Evolutionary conservation across 1,140 invertebrate species (phyloP).

Genomic region (Arion vulgaris): DNA sequence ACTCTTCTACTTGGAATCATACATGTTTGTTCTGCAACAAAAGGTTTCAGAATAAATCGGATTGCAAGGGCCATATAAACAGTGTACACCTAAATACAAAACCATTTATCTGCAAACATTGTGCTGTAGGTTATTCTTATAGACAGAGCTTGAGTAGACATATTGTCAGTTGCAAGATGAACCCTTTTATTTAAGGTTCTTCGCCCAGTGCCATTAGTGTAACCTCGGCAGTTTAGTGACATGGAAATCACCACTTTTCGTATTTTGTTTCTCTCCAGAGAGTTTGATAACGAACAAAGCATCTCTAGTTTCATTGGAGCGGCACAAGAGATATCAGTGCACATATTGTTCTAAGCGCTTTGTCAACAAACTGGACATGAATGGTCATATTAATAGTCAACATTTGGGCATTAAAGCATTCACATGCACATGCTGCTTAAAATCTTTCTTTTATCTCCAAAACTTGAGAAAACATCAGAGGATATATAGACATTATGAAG

Average conservation of each 20-base stretch:
- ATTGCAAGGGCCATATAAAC: conserved; percentile 41
- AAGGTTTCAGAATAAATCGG: conserved; percentile 37
- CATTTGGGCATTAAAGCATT: conserved; percentile 43
- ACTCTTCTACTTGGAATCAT: neutral
- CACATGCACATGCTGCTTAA: conserved; percentile 32
- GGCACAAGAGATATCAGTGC: conserved; percentile 31
- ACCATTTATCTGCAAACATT: conserved; percentile 35
- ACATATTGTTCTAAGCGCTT: conserved; percentile 28
- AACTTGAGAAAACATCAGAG: conserved; percentile 39
- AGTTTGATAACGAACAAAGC: neutral
- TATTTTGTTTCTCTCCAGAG: conserved; percentile 7
- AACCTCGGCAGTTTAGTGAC: neutral
- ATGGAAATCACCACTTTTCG: neutral
- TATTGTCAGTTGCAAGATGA: conserved; percentile 17
- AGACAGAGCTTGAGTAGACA: conserved; percentile 35
- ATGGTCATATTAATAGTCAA: conserved; percentile 44
- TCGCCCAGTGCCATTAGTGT: neutral
- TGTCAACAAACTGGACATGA: conserved; percentile 30
- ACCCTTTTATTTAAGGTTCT: neutral
- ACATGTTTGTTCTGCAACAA: conserved; percentile 33
- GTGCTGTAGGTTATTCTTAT: conserved; percentile 23
- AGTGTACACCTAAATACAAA: conserved; percentile 36
- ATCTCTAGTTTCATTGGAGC: neutral
- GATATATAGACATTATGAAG: neutral
- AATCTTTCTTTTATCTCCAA: conserved; percentile 37